A percentile compares a stretch with the other conserved stretches of the same genome.
Conservation (phyloP, 2,797 vertebrate genomes). For the Chaunax sp. region DNA sequence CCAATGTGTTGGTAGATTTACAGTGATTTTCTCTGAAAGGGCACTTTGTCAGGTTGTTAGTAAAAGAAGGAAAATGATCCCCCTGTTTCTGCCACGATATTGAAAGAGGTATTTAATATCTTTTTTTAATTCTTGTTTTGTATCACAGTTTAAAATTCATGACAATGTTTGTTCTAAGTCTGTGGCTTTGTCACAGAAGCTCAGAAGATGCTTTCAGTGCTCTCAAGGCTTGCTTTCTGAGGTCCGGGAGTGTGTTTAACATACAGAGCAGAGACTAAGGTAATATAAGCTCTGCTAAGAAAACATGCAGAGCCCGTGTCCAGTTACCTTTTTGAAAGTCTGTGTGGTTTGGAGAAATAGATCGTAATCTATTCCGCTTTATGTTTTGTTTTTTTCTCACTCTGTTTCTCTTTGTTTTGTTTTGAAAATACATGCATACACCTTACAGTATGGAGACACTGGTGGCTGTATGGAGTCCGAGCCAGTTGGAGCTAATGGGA, state of each 20-base stretch:
- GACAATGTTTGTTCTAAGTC: not conserved
- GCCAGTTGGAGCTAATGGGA: slow-evolving; percentile 55
- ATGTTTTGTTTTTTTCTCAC: slow-evolving; percentile 11
- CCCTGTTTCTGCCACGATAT: too few relatives aligned
- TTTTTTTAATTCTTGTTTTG: too few relatives aligned
- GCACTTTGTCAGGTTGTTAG: too few relatives aligned
- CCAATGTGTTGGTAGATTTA: too few relatives aligned
- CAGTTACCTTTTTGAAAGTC: slow-evolving; percentile 25
- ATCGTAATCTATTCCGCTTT: not conserved
- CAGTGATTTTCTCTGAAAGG: too few relatives aligned
- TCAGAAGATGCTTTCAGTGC: slow-evolving; percentile 38
- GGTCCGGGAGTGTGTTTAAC: slow-evolving; percentile 14
- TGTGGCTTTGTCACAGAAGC: not conserved
- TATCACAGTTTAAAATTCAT: too few relatives aligned
- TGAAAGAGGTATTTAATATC: too few relatives aligned
- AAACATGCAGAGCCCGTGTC: slow-evolving; percentile 21
- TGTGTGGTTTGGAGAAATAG: slow-evolving; percentile 29
- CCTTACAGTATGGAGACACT: slow-evolving; percentile 1
- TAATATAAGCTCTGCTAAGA: slow-evolving; percentile 26
- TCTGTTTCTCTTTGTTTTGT: slow-evolving; percentile 2
- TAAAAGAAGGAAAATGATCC: too few relatives aligned
- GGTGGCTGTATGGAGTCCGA: slow-evolving; percentile 44
- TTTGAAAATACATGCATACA: slow-evolving; percentile 5
- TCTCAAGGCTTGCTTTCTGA: not conserved
- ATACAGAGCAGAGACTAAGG: slow-evolving; percentile 11